Evolutionary conservation across 53 echinoderm and acorn worm genomes (phyloP).

Genomic region (Pentamera pediparva): DNA sequence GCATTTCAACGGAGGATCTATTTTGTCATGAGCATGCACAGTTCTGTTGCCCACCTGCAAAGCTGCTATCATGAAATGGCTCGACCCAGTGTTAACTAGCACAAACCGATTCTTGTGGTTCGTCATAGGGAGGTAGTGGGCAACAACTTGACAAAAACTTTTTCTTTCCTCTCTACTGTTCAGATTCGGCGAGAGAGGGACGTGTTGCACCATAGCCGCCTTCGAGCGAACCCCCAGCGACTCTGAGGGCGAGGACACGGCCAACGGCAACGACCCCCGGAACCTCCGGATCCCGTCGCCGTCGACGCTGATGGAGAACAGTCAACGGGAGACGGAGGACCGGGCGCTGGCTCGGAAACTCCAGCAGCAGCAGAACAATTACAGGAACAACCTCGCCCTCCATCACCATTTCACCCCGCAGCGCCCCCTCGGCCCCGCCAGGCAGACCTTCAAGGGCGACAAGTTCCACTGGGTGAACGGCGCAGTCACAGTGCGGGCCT

Average conservation of each 20-base stretch:
- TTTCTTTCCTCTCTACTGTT: too few relatives aligned
- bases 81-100: too few relatives aligned
- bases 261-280: neutral
- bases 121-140: too few relatives aligned
- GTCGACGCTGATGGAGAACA: neutral
- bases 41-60: too few relatives aligned
- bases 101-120: too few relatives aligned
- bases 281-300: slow-evolving; percentile 10
- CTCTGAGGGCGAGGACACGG: neutral
- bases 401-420: neutral
- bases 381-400: neutral
- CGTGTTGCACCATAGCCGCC: slow-evolving; percentile 63
- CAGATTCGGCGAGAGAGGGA: slow-evolving; percentile 93
- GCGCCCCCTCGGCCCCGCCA: neutral
- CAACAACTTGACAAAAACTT: too few relatives aligned
- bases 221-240: slow-evolving; percentile 35
- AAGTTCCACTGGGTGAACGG: slow-evolving; percentile 16
- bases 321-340: too few relatives aligned
- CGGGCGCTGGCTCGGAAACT: too few relatives aligned
- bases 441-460: neutral
- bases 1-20: too few relatives aligned
- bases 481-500: neutral
- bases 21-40: too few relatives aligned
- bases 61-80: too few relatives aligned
- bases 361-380: neutral